A percentile compares a stretch with the other conserved stretches of the same genome.
These are phyloP conservation scores for Ophiothrix spiculata DNA, from an alignment of 35 echinoderm and acorn worm genomes.

Conservation along the genomic window DNA sequence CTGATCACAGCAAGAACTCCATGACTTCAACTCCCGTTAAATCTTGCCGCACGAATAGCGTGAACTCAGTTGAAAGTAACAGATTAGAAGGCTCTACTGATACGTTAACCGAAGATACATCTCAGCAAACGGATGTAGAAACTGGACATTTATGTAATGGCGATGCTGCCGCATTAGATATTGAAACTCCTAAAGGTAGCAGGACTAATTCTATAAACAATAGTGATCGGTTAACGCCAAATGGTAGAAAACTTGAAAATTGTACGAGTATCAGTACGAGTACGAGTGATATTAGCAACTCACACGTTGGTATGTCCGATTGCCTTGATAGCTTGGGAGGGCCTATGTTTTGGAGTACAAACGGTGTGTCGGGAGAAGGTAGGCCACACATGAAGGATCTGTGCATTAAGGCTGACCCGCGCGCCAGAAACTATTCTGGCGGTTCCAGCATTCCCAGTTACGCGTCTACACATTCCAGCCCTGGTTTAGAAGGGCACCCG, in stretches of 20 bases:
- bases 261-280: constrained; percentile 83
- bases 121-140: neutral
- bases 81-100: constrained; percentile 86
- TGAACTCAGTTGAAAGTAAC: constrained; percentile 7
- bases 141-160: constrained; percentile 32
- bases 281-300: constrained; percentile 84
- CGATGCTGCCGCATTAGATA: constrained; percentile 1
- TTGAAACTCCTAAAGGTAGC: constrained; percentile 22
- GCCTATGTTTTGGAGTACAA: neutral
- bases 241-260: constrained; percentile 4
- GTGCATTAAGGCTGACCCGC: neutral
- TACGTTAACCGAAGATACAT: constrained; percentile 72
- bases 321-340: neutral
- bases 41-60: neutral
- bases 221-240: neutral
- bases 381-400: neutral
- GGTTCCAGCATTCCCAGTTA: constrained; percentile 38
- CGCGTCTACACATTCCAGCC: constrained; percentile 37
- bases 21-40: constrained; percentile 41
- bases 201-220: constrained; percentile 10
- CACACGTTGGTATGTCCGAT: constrained; percentile 24
- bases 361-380: neutral
- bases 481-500: constrained; percentile 10
- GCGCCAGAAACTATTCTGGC: neutral
- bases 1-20: constrained; percentile 6